phyloP scores from a whole-genome alignment of 2,113 vertebrate species.

The Zapornia atra region DNA sequence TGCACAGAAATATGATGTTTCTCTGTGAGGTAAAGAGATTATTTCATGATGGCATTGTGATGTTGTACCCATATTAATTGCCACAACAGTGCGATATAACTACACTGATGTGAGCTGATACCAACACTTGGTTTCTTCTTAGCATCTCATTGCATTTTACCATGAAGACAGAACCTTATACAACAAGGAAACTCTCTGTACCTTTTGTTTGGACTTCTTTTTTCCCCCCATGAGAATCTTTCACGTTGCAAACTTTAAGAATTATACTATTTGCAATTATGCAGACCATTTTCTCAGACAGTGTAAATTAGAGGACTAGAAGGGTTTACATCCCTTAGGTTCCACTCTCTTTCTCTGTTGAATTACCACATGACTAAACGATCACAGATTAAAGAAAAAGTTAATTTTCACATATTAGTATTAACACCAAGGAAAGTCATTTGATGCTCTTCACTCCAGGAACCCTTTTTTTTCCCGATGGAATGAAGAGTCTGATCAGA shows the following conservation, averaged over 20 bases:
- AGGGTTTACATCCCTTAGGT: not conserved
- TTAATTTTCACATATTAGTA: not conserved
- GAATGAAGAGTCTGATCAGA: not conserved
- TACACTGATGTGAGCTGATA: not conserved
- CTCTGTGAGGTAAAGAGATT: not conserved
- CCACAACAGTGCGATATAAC: not conserved
- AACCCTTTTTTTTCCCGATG: not conserved
- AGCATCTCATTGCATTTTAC: not conserved
- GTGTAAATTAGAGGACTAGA: not conserved
- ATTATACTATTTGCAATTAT: not conserved
- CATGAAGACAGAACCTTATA: not conserved
- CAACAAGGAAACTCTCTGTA: not conserved
- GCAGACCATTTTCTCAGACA: not conserved
- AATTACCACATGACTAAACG: not conserved
- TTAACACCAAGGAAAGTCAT: not conserved
- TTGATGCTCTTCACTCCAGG: not conserved
- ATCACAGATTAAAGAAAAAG: not conserved
- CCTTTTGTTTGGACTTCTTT: not conserved
- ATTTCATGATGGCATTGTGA: not conserved
- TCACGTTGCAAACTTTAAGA: not conserved
- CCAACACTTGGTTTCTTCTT: not conserved
- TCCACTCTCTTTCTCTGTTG: not conserved
- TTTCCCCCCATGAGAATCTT: not conserved
- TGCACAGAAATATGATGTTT: not conserved
- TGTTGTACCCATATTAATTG: not conserved